These are phyloP conservation scores for Exocentrus adspersus DNA, from an alignment of 2,888 invertebrate genomes.

Conservation along the genomic window DNA sequence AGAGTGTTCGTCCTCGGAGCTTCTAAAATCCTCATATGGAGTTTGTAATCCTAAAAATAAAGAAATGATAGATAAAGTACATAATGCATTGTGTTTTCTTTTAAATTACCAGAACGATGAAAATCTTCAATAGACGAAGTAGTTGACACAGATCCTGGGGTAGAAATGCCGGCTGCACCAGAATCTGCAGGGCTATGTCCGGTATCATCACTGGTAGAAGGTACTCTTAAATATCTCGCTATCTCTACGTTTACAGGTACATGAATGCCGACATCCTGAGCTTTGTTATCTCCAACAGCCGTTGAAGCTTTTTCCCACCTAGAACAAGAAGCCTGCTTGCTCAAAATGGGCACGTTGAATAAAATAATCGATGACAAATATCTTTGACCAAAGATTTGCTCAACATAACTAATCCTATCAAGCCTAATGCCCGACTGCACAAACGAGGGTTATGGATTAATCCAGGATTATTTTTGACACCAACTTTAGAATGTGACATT, in stretches of 20 bases:
- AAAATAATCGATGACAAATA: no score
- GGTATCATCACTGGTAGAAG: conserved; percentile 61
- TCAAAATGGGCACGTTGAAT: not conserved
- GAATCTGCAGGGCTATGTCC: conserved; percentile 69
- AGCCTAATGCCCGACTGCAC: no score
- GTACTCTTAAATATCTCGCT: conserved; percentile 66
- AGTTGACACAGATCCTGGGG: conserved; percentile 75
- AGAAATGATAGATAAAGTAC: not conserved
- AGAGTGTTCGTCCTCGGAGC: conserved; percentile 58
- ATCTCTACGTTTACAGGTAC: conserved; percentile 66
- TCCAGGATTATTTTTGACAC: no score
- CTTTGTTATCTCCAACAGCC: conserved; percentile 60
- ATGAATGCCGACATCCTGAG: conserved; percentile 63
- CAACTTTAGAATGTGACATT: no score
- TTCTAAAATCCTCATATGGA: conserved; percentile 52
- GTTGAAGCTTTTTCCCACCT: conserved; percentile 81
- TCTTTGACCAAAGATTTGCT: no score
- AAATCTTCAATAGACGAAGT: conserved; percentile 80
- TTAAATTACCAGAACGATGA: conserved; percentile 53
- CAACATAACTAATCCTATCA: no score
- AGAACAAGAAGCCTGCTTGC: no score
- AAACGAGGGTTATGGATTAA: no score
- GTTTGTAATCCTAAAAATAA: conserved; percentile 46
- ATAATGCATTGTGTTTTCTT: no score
- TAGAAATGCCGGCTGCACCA: conserved; percentile 66